Evolutionary conservation across 1,140 invertebrate genomes (phyloP), one percentile per base, ranked within the genome.

Genomic region (Sipha flava): DNA sequence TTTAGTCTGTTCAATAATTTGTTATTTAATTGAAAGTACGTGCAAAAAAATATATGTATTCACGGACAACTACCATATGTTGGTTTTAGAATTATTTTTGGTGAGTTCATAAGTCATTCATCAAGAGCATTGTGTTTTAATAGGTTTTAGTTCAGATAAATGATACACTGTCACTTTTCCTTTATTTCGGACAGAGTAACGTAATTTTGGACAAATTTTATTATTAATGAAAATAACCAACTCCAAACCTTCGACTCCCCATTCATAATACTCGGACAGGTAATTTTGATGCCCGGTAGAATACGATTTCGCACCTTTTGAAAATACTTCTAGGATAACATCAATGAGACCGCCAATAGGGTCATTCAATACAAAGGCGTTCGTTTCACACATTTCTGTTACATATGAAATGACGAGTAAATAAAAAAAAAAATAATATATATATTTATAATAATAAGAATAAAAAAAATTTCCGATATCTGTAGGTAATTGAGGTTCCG

Each of bases 11-110:
- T 75, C 54, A 73, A 73, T n/a, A 73, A 73, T 73, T 52, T 75
- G 37, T 52, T 75, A 57, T 75, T 75, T 54, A 75, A 75, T 75
- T 54, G 72, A 75, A 75, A 49, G 68, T 72, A 72, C n/a, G 72
- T 45, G 64, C 37, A 37, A 37, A 73, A 14, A 75, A 49, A 47
- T 18, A 49, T 54, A 26, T 10, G 18, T n/a, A 54, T 73, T 54
- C 54, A 52, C n/a, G 49, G 45, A 54, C 31, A 21, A 37, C n/a
- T 18, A 54, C 68, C 68, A 72, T 72, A 75, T 75, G 72, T 75
- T 54, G 29, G 47, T 34, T 37, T 29, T 37, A n/a, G 31, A 16
- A 72, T 72, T 72, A 10, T 49, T 72, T 52, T 9, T n/a, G 68
- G 18, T 52, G 7, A 0, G 29, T 47, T 18, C 5, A 14, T 47